Base-by-base conservation (phyloP, 1,140 invertebrate species). In the Geopemphigus sp. region DNA sequence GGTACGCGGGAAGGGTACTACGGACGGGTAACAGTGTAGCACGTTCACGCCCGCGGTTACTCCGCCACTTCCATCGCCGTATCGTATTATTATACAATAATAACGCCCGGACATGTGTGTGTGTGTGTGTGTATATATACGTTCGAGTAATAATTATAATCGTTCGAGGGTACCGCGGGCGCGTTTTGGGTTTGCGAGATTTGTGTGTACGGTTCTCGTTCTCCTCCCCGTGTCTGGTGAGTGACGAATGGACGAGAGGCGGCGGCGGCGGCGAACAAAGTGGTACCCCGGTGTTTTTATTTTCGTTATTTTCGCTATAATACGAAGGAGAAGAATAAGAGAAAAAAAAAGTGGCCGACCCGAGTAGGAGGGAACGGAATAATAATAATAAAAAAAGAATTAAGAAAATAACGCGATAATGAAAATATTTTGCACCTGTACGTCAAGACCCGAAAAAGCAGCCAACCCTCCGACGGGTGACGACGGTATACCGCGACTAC, bases 401-500 rank as follows among this genome's bases (percentile, higher is more conserved):
- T 68, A 70, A 70, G 66, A 70, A 70, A 70, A 70, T 70, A 70
- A 70, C 8, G 8, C 32, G 8, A 39, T 53, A 53, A 70, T 70
- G 66, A 70, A 70, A 70, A 70, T 70, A 70, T 70, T n/a, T 70
- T 70, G 66, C 66, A 70, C 66, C 66, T 70, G 66, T 70, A 70
- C 66, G 22, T 26, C 66, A 53, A 70, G 47, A 70, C 66, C 47
- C 66, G 6, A 70, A 70, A 70, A 24, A 70, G 39, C 66, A 24
- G 64, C 64, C 39, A 47, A 70, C 47, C 66, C 47, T 70, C 66
- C 14, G 1, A 15, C 15, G 19, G 15, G 32, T 8, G 32, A 39
- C 32, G 32, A 8, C 45, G 19, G 32, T 45, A 8, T 70, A 70
- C 66, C 24, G 19, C 29, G 24, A 14, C 14, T 50, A 70, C 53